A percentile compares a stretch with the other conserved stretches of the same genome.
These are phyloP conservation scores for Conomelus anceps DNA, from an alignment of 2,888 invertebrate genomes.

Conservation along the genomic window DNA sequence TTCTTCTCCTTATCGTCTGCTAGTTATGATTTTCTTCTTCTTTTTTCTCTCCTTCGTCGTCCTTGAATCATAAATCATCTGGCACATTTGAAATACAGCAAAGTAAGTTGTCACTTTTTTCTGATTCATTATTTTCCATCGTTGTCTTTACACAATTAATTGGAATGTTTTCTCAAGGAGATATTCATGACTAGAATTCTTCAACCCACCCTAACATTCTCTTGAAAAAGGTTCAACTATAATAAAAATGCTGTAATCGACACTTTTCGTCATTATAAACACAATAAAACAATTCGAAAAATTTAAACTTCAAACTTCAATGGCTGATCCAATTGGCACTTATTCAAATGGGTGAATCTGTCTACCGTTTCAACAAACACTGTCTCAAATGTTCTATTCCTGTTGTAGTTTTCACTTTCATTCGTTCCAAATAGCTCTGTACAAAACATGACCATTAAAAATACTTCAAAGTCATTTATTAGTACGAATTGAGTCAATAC, in stretches of 20 bases:
- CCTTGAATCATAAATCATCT: too few relatives aligned
- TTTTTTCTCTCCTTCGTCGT: too few relatives aligned
- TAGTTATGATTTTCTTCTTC: too few relatives aligned
- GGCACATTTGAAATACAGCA: too few relatives aligned
- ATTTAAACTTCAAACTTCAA: neutral
- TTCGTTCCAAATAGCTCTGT: neutral
- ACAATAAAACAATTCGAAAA: neutral
- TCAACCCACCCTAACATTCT: too few relatives aligned
- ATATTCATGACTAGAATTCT: too few relatives aligned
- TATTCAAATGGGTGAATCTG: neutral
- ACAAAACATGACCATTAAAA: neutral
- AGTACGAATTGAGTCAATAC: neutral
- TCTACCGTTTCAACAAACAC: neutral
- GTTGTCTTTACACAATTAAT: too few relatives aligned
- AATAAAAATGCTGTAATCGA: neutral
- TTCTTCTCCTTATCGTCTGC: too few relatives aligned
- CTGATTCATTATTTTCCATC: too few relatives aligned
- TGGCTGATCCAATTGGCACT: neutral
- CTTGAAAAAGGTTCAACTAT: neutral
- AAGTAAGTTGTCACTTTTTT: too few relatives aligned
- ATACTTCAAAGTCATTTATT: neutral
- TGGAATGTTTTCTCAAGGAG: neutral
- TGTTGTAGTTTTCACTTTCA: neutral
- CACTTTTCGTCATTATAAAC: neutral
- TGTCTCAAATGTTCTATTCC: neutral